These are phyloP conservation scores for Salticus scenicus DNA, from an alignment of 2,888 invertebrate species.

Conservation along the genomic window DNA sequence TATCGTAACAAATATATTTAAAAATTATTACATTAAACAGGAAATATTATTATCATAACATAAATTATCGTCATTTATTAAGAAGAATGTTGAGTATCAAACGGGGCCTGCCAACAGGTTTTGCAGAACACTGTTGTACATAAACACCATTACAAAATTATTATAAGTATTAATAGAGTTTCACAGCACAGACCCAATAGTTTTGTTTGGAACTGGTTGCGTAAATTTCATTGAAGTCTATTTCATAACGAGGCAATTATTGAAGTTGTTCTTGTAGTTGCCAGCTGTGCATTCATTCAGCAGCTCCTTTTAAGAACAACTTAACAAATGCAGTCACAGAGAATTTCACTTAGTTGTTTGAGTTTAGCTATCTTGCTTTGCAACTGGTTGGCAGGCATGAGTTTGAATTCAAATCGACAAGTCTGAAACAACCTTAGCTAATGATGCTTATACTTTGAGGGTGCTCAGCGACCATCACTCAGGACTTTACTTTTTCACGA, in stretches of 20 bases:
- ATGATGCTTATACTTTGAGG: conserved; percentile 17
- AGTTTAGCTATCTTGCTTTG: conserved; percentile 22
- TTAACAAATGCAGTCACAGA: conserved; percentile 6
- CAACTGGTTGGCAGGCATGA: conserved; percentile 27
- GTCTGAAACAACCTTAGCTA: not conserved
- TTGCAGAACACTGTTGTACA: conserved; percentile 47
- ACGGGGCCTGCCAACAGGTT: conserved; percentile 44
- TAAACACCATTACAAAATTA: conserved; percentile 44
- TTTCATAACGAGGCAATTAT: not conserved
- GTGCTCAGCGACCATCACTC: not conserved
- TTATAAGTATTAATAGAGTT: conserved; percentile 40
- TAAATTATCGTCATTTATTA: too few relatives aligned
- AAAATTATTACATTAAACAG: too few relatives aligned
- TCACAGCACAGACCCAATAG: conserved; percentile 44
- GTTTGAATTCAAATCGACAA: conserved; percentile 12
- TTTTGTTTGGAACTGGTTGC: conserved; percentile 17
- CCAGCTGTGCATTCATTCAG: not conserved
- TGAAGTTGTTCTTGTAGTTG: not conserved
- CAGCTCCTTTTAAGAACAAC: not conserved
- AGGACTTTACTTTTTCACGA: not conserved
- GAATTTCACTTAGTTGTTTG: not conserved
- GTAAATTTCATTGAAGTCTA: conserved; percentile 2
- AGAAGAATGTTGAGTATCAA: conserved; percentile 14
- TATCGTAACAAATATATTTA: too few relatives aligned
- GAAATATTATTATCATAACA: too few relatives aligned